Conservation (phyloP, 2,888 invertebrate genomes). For the Acholoe squamosa region DNA sequence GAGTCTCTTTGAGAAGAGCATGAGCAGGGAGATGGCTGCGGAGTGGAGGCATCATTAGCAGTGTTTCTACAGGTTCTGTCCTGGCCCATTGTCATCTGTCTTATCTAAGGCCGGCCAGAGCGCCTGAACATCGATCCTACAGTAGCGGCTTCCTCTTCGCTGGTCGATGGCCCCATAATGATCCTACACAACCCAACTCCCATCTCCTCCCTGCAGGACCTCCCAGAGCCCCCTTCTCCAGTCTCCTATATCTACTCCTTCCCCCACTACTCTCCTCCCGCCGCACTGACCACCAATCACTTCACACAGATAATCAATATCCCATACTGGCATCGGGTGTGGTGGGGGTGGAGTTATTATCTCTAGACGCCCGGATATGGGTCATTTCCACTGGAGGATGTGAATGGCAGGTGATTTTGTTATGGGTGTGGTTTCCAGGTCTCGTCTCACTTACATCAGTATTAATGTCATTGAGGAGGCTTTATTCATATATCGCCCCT, state of each 20-base stretch:
- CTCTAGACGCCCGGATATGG: background rate
- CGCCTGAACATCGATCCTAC: background rate
- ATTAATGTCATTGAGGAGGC: background rate
- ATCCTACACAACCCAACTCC: background rate
- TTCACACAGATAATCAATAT: background rate
- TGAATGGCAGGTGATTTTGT: background rate
- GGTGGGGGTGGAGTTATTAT: no score
- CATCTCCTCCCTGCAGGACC: background rate
- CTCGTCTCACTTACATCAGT: slow-evolving; percentile 19
- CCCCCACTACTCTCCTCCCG: background rate
- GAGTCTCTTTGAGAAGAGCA: background rate
- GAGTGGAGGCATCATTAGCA: slow-evolving; percentile 29
- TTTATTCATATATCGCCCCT: background rate
- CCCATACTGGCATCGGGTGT: background rate
- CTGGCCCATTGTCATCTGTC: slow-evolving; percentile 17
- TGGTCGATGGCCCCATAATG: background rate
- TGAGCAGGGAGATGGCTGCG: no score
- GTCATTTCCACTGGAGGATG: background rate
- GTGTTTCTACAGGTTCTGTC: slow-evolving; percentile 16
- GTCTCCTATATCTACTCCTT: slow-evolving; percentile 7
- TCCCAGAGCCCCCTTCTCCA: background rate
- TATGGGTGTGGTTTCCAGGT: background rate
- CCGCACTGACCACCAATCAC: background rate
- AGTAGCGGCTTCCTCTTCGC: background rate
- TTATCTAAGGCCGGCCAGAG: slow-evolving; percentile 6